phyloP scores from a whole-genome alignment of 2,113 vertebrate genomes.

The Axis porcinus region DNA sequence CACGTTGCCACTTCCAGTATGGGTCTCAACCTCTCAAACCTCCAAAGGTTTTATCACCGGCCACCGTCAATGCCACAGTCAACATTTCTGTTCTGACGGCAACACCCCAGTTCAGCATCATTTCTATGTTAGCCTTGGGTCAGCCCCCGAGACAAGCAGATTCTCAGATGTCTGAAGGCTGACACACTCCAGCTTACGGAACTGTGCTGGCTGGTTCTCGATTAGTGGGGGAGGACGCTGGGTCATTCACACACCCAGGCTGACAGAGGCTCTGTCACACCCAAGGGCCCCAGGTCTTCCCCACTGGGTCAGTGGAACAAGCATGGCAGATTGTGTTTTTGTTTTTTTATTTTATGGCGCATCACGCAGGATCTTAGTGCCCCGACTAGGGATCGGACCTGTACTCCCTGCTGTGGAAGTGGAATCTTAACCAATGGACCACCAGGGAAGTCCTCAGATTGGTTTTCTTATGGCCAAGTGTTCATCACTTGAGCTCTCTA shows the following conservation, averaged over 20 bases:
- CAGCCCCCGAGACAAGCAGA: neutral
- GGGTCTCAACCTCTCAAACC: neutral
- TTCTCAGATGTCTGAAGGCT: neutral
- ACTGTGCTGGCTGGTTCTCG: neutral
- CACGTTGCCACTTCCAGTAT: neutral
- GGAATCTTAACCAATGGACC: neutral
- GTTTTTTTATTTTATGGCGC: neutral
- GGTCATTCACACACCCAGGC: neutral
- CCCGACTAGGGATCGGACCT: neutral
- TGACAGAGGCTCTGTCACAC: neutral
- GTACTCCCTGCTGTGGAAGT: neutral
- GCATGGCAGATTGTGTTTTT: too few species aligned
- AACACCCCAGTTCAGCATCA: neutral
- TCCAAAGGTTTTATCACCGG: neutral
- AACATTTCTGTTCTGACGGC: neutral
- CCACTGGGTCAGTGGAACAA: neutral
- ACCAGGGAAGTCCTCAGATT: neutral
- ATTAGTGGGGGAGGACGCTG: neutral
- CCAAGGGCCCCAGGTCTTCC: neutral
- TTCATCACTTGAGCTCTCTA: neutral
- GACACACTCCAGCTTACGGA: neutral
- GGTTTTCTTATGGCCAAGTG: neutral
- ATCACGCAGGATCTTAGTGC: neutral
- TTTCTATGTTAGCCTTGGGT: neutral
- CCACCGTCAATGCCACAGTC: neutral